These are phyloP conservation scores for Clupea harengus DNA, from an alignment of 2,113 vertebrate species.

Conservation along the genomic window DNA sequence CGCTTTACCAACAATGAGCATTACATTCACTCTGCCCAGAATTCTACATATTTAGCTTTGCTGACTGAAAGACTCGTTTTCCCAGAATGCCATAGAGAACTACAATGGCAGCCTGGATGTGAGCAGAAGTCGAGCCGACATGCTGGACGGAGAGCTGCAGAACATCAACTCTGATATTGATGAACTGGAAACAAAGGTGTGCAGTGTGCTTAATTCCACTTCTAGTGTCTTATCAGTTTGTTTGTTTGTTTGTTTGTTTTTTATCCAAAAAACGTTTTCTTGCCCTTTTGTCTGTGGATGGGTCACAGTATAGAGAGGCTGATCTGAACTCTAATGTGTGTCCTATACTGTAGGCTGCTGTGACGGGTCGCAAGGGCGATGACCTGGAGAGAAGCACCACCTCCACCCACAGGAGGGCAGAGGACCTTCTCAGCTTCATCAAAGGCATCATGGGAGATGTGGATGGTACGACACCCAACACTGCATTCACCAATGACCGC, in stretches of 20 bases:
- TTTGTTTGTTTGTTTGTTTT: background rate
- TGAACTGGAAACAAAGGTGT: conserved; percentile 75
- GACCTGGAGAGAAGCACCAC: conserved; percentile 58
- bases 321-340: background rate
- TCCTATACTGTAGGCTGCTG: conserved; percentile 62
- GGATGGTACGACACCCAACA: conserved; percentile 45
- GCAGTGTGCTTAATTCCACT: background rate
- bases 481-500: background rate
- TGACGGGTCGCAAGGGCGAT: conserved; percentile 50
- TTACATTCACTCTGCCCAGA: conserved; percentile 9
- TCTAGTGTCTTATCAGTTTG: background rate
- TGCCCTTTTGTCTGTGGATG: no score
- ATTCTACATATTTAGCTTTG: background rate
- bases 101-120: conserved; percentile 66
- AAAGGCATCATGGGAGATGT: conserved; percentile 61
- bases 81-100: conserved; percentile 70
- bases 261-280: background rate
- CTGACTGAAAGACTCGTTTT: conserved; percentile 11
- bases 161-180: conserved; percentile 71
- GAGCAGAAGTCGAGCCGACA: conserved; percentile 60
- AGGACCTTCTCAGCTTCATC: conserved; percentile 70
- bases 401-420: conserved; percentile 65
- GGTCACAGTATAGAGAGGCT: background rate
- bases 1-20: background rate
- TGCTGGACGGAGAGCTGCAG: conserved; percentile 73